A percentile compares a stretch with the other conserved stretches of the same genome.
Evolutionary conservation across 2,113 vertebrate species (phyloP).

Genomic region (Misgurnus mizolepis): DNA sequence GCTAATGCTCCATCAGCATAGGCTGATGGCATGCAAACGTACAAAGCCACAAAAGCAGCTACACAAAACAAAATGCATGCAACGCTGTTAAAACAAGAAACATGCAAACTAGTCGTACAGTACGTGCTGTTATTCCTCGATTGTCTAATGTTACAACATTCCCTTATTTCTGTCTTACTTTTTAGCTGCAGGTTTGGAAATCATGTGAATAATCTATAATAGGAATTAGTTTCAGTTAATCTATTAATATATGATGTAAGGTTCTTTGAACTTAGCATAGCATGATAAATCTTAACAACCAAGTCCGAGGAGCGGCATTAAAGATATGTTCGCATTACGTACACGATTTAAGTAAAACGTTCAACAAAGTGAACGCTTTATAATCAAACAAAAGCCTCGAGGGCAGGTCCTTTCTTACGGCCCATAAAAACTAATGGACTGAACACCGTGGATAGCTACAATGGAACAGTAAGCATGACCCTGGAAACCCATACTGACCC

Average conservation of each 20-base stretch:
- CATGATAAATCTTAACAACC: constrained; percentile 26
- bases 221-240: not conserved
- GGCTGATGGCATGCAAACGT: constrained; percentile 44
- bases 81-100: not conserved
- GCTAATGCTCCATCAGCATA: constrained; percentile 14
- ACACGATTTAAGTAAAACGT: constrained; percentile 28
- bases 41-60: constrained; percentile 40
- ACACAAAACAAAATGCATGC: constrained; percentile 23
- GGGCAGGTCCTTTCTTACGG: constrained; percentile 49
- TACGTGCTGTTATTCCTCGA: not conserved
- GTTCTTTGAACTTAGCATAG: constrained; percentile 30
- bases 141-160: not conserved
- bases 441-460: constrained; percentile 47
- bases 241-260: constrained; percentile 8
- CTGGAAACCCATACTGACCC: constrained; percentile 43
- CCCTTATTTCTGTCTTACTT: not conserved
- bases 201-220: not conserved
- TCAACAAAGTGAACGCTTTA: constrained; percentile 46
- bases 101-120: not conserved
- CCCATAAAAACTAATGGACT: constrained; percentile 57
- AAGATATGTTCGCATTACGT: constrained; percentile 11
- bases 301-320: not conserved
- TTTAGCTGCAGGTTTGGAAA: not conserved
- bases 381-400: constrained; percentile 48
- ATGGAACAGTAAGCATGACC: constrained; percentile 54